These are phyloP conservation scores for Coregonus ussuriensis DNA, from an alignment of 2,797 vertebrate genomes.

Conservation along the genomic window DNA sequence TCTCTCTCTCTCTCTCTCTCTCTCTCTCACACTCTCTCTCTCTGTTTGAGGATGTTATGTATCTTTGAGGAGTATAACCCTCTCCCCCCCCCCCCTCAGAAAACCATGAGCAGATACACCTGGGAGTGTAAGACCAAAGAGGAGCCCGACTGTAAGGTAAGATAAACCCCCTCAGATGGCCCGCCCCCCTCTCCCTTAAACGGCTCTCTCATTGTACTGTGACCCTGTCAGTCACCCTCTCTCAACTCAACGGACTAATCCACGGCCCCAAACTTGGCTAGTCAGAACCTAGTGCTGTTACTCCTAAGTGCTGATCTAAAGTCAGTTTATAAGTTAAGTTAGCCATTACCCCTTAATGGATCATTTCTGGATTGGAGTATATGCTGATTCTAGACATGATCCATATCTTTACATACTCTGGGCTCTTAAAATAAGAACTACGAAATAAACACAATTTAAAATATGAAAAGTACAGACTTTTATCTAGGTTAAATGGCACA, in stretches of 20 bases:
- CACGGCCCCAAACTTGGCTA: conserved; percentile 14
- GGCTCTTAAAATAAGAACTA: neutral
- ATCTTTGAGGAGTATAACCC: conserved; percentile 77
- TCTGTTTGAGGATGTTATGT: conserved; percentile 57
- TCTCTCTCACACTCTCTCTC: conserved; percentile 26
- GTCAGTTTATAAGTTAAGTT: neutral
- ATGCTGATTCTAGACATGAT: neutral
- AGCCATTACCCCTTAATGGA: neutral
- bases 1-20: conserved; percentile 7
- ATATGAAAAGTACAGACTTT: neutral
- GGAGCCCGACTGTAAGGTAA: conserved; percentile 83
- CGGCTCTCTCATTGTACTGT: conserved; percentile 70
- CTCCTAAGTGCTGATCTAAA: no score
- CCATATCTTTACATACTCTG: neutral
- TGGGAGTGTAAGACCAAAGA: conserved; percentile 89
- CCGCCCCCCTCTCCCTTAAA: conserved; percentile 52
- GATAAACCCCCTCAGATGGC: conserved; percentile 58
- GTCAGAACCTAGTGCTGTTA: neutral
- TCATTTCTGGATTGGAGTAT: neutral
- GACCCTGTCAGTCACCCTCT: conserved; percentile 69
- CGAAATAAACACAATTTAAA: neutral
- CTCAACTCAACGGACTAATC: conserved; percentile 47
- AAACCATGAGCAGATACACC: conserved; percentile 89
- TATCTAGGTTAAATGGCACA: neutral
- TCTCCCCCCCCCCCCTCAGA: conserved; percentile 82